phyloP scores from a whole-genome alignment of 2,797 vertebrate species.

The Anabas testudineus region DNA sequence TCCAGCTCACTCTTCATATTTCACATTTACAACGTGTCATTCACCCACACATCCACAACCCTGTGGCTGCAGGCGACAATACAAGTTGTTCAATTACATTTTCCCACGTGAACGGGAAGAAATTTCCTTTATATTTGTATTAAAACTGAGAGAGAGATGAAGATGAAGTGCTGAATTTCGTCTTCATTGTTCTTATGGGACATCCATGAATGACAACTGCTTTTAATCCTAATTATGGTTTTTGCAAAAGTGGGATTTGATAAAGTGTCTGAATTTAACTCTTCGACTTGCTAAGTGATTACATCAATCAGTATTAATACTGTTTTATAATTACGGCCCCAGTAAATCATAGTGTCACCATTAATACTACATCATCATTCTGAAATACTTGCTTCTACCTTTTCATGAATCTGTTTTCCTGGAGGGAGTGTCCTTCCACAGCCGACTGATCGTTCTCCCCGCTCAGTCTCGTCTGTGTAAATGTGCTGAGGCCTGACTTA shows the following conservation, averaged over 20 bases:
- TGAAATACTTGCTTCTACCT: constrained; percentile 1
- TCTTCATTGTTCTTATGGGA: not conserved
- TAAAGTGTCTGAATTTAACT: no score
- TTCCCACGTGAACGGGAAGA: not conserved
- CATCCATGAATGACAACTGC: not conserved
- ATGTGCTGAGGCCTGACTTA: constrained; percentile 49
- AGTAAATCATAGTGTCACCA: constrained; percentile 3
- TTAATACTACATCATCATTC: no score
- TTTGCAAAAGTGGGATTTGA: not conserved
- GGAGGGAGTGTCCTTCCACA: not conserved
- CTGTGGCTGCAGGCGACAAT: no score
- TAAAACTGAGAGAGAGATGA: not conserved
- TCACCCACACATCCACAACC: no score
- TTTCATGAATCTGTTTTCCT: constrained; percentile 15
- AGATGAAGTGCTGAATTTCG: not conserved
- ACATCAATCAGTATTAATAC: not conserved
- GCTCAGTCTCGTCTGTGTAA: constrained; percentile 28
- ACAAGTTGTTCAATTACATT: not conserved
- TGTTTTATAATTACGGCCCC: not conserved
- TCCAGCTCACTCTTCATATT: no score
- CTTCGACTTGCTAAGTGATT: no score
- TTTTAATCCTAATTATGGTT: not conserved
- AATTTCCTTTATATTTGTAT: no score
- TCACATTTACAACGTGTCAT: not conserved
- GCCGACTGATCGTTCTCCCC: constrained; percentile 21